These are phyloP conservation scores for Barypeithes pellucidus DNA, from an alignment of 2,888 invertebrate genomes.

Conservation along the genomic window DNA sequence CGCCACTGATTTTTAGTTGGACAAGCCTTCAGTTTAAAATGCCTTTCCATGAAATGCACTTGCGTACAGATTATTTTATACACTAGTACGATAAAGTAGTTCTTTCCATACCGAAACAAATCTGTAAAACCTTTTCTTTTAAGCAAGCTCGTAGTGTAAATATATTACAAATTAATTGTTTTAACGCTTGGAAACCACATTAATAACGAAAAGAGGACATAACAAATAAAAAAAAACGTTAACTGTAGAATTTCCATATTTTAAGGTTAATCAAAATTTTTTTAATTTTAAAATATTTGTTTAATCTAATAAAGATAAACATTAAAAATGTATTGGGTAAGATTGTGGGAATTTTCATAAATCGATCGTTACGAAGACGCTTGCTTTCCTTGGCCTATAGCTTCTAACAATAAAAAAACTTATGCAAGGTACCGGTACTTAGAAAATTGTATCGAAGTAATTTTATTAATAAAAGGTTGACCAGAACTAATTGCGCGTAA, in stretches of 20 bases:
- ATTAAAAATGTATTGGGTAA: not conserved
- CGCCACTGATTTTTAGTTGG: too few relatives aligned
- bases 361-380: not conserved
- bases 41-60: too few relatives aligned
- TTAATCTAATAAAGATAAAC: not conserved
- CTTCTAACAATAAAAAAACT: not conserved
- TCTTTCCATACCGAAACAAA: too few relatives aligned
- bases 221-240: not conserved
- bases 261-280: not conserved
- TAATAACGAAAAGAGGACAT: not conserved
- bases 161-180: too few relatives aligned
- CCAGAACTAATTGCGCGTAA: conserved; percentile 1
- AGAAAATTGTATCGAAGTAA: too few relatives aligned
- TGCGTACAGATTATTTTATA: too few relatives aligned
- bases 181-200: too few relatives aligned
- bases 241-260: not conserved
- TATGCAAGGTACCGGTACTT: not conserved
- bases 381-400: conserved; percentile 14
- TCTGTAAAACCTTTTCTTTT: too few relatives aligned
- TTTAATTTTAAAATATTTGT: not conserved
- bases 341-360: not conserved
- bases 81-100: too few relatives aligned
- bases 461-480: not conserved
- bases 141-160: too few relatives aligned
- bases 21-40: too few relatives aligned